Base-by-base conservation (phyloP, 2,888 invertebrate species). In the Netelia melanura region DNA sequence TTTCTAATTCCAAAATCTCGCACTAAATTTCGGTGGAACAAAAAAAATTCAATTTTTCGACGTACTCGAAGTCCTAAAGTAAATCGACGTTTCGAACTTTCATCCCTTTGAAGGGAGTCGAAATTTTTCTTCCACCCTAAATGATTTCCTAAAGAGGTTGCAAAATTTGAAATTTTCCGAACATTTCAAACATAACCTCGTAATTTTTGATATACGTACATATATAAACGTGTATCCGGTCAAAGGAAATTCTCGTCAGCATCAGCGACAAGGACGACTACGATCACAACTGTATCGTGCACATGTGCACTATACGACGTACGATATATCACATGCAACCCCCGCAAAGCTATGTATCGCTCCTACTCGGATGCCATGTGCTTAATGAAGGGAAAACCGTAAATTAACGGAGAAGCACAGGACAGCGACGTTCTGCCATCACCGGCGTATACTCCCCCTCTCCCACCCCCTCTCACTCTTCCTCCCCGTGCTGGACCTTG, bases 311-410 rank as follows among this genome's bases (percentile, higher is more conserved):
- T n/a, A 54, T 30, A 21, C 52, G 30, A 65, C 56, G 48, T 74
- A 67, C 23, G 52, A 8, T 30, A 67, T 25, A 65, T 17, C 11
- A 17, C 23, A 64, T 71, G 52, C 54, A 62, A 71, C 10, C 52
- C 78, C 54, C 58, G 43, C 52, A 61, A 62, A 52, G n/a, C 38
- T 64, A 44, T 43, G 23, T 48, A 25, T 52, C 48, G 25, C 52
- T 71, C 62, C 23, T 21, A 52, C 67, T 48, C 68, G 61, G 72
- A 77, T 68, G 56, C 44, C 68, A 25, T 23, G 64, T 65, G 74
- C 52, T 75, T 75, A 52, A 81, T 70, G 78, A 81, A 79, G 65
- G 74, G 78, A 74, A 85, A 78, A 68, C 64, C 56, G 81, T 81
- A 70, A 81, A 85, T 85, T 81, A 85, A 70, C 72, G 74, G 58